Evolutionary conservation across 2,797 vertebrate genomes (phyloP).

Genomic region (Potorous gilbertii): DNA sequence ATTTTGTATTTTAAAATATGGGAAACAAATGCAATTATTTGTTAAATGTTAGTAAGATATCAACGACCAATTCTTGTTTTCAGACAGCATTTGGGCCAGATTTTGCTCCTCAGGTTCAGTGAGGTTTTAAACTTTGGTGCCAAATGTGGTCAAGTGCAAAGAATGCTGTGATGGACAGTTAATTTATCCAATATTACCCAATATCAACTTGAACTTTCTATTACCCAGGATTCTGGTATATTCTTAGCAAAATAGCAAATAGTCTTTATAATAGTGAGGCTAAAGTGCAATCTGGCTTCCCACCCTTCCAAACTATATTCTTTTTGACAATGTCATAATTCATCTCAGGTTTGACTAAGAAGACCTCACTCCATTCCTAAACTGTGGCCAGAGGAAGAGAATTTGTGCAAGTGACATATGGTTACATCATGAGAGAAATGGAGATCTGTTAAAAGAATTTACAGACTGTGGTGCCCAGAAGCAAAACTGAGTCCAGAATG

Average conservation of each 20-base stretch:
- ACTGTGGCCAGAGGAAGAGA: not conserved
- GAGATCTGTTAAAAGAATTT: not conserved
- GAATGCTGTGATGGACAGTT: not conserved
- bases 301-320: not conserved
- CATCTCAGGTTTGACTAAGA: not conserved
- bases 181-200: not conserved
- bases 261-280: not conserved
- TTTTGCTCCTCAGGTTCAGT: not conserved
- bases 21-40: not conserved
- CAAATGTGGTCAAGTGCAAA: conserved; percentile 15
- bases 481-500: not conserved
- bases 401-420: not conserved
- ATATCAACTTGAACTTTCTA: not conserved
- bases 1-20: conserved; percentile 4
- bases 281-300: not conserved
- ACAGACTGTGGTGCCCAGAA: not conserved
- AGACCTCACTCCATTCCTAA: not conserved
- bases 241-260: conserved; percentile 2
- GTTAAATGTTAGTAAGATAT: not conserved
- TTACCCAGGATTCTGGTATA: conserved; percentile 33
- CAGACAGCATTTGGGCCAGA: not conserved
- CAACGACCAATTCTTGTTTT: not conserved
- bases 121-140: not conserved
- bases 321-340: not conserved
- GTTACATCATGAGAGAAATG: not conserved